Base-by-base conservation (phyloP, 2,113 vertebrate genomes). In the Typhlomys cinereus region DNA sequence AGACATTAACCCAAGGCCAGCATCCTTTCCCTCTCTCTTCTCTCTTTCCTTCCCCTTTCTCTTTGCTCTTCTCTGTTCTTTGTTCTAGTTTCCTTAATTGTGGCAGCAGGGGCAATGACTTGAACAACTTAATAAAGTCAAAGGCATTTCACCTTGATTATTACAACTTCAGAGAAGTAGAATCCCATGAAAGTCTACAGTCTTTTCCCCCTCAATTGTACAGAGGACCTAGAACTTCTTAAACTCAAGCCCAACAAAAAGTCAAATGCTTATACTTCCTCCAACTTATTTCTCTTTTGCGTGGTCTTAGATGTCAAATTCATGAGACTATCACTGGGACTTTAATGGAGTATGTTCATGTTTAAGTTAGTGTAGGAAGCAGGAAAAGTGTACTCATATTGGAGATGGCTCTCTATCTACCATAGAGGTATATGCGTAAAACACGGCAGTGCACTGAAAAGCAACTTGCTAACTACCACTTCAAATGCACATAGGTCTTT, bases 311-410 rank as follows among this genome's bases (percentile, higher is more conserved):
- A 89, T 94, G 44, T 88, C 90, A 73, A 74, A 54, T 46, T 70
- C 84, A 39, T 39, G 61, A 71, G 61, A 64, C 39, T 74, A 46
- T 91, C 92, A 69, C 36, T 73, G 79, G 83, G 84, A 84, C 44
- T 85, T 70, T 76, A 76, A 88, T 87, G 80, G 80, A 46, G 39
- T 66, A 70, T 86, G 48, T 93, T 96, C 83, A 87, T 91, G 71
- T 89, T 75, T 80, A 91, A 73, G 66, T 59, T 73, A 69, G 29
- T 34, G 34, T 50, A 67, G 90, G 85, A 27, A 57, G 59, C 23
- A 69, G 61, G 61, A 25, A 81, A 78, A 69, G 52, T 73, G 15
- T 81, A 44, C 12, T 17, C 34, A 57, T 59, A 4, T 59, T 41
- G 36, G 86, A 67, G 91, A 83, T 34, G 25, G 34, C 52, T 89